phyloP scores from a whole-genome alignment of 2,113 vertebrate species.

The Oryzias javanicus region DNA sequence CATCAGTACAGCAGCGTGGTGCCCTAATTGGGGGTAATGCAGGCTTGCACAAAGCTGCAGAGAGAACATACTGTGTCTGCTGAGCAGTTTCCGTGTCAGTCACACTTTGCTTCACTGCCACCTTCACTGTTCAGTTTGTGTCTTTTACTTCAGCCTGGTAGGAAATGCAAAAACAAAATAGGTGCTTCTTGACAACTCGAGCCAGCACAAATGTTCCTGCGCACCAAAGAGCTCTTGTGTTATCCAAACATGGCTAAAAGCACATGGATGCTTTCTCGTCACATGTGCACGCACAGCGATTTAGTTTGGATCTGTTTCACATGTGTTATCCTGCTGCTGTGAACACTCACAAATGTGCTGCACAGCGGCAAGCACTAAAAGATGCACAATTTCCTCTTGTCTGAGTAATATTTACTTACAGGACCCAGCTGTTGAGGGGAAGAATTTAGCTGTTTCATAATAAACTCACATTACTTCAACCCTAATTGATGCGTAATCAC shows the following conservation, averaged over 20 bases:
- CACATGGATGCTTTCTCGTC: conserved; percentile 2
- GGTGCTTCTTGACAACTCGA: neutral
- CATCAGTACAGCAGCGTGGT: conserved; percentile 32
- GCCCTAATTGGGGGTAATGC: conserved; percentile 41
- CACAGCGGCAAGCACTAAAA: conserved; percentile 10
- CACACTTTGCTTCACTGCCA: conserved; percentile 1
- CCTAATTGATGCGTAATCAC: conserved; percentile 2
- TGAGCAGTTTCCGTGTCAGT: conserved; percentile 4
- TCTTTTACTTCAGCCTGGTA: neutral
- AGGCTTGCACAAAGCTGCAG: conserved; percentile 8
- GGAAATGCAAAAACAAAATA: neutral
- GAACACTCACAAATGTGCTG: conserved; percentile 26
- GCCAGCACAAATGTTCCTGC: neutral
- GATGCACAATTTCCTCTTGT: conserved; percentile 17
- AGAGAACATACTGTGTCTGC: conserved; percentile 19
- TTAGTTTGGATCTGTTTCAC: conserved; percentile 24
- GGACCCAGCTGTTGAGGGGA: conserved; percentile 13
- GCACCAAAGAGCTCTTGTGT: neutral
- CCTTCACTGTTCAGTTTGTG: conserved; percentile 1
- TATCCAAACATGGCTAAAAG: neutral
- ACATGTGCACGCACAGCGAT: conserved; percentile 7
- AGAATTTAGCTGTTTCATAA: conserved; percentile 1
- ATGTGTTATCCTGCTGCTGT: conserved; percentile 11
- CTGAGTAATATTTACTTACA: conserved; percentile 23
- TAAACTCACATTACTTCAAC: conserved; percentile 9